phyloP scores from a whole-genome alignment of 2,113 vertebrate genomes.

The Toxotes chatareus region DNA sequence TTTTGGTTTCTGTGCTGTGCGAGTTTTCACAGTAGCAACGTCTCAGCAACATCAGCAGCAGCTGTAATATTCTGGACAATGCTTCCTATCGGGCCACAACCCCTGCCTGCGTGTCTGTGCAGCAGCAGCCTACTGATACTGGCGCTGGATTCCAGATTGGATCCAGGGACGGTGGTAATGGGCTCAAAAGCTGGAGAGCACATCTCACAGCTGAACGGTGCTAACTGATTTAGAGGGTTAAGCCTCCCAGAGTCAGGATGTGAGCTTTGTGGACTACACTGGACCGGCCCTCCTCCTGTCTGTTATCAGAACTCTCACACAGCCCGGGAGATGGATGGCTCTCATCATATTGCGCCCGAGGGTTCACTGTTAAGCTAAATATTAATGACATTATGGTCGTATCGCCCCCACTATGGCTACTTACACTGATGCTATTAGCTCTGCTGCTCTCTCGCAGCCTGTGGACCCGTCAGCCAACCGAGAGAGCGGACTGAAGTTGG shows the following conservation, averaged over 20 bases:
- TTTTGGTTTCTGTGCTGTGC: slow-evolving; percentile 20
- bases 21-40: slow-evolving; percentile 24
- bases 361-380: slow-evolving; percentile 60
- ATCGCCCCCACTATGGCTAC: slow-evolving; percentile 31
- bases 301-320: slow-evolving; percentile 72
- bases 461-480: slow-evolving; percentile 6
- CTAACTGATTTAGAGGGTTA: slow-evolving; percentile 70
- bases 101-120: slow-evolving; percentile 29
- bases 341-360: slow-evolving; percentile 60
- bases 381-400: slow-evolving; percentile 68
- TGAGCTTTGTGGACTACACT: slow-evolving; percentile 49
- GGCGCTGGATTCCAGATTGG: slow-evolving; percentile 83
- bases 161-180: slow-evolving; percentile 70
- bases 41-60: slow-evolving; percentile 26
- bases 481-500: slow-evolving; percentile 30
- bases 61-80: slow-evolving; percentile 35
- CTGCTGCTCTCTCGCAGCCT: slow-evolving; percentile 33
- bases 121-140: slow-evolving; percentile 64
- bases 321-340: slow-evolving; percentile 67
- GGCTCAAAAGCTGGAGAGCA: slow-evolving; percentile 68
- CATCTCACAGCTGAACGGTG: slow-evolving; percentile 63
- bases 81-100: slow-evolving; percentile 52
- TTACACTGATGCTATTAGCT: slow-evolving; percentile 60
- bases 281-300: slow-evolving; percentile 45
- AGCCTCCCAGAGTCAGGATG: slow-evolving; percentile 67